Evolutionary conservation across 2,113 vertebrate genomes (phyloP), one percentile per base, ranked within the genome.

Genomic region (Cryptotis parvus): DNA sequence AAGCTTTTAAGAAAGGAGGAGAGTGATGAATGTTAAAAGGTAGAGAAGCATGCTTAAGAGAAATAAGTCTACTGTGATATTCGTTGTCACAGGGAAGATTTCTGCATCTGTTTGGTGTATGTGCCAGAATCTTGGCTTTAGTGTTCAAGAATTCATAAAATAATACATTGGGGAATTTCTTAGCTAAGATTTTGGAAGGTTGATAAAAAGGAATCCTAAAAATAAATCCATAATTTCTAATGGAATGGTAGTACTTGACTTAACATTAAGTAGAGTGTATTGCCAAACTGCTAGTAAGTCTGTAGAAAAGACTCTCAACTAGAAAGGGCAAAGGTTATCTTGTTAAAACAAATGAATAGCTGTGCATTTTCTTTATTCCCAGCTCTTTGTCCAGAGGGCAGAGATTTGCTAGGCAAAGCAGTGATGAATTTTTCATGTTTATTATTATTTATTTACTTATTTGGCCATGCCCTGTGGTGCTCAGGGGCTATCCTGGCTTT

Each of bases 101-200:
- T 69, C 29, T 74, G 43, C 2, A 86, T 92, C 39, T 90, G 20
- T 90, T 91, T 52, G 82, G 35, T 90, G 41, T 91, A 70, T 72
- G 68, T 43, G 10, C 39, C 41, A 75, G 12, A 41, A 33, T 63
- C 6, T 83, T 95, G n/a, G 83, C 55, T 76, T 84, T 24, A 69
- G 29, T 85, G 27, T 86, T 75, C 2, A 55, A 65, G 20, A 41
- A 72, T 76, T 33, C 20, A 31, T 58, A 43, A 45, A 87, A 82
- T 45, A 84, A 45, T 29, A 37, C n/a, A n/a, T n/a, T n/a, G n/a
- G n/a, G n/a, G n/a, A 45, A 45, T 45, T 45, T 31, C 39, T 92
- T 49, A 69, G 66, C 1, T 76, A 37, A 35, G 35, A 27, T 68
- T 87, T 84, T 68, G 69, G 63, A 43, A 90, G 52, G n/a, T 12